A percentile compares a stretch with the other conserved stretches of the same genome.
These are phyloP conservation scores for Leptopilina boulardi DNA, from an alignment of 1,140 invertebrate genomes.

Conservation along the genomic window DNA sequence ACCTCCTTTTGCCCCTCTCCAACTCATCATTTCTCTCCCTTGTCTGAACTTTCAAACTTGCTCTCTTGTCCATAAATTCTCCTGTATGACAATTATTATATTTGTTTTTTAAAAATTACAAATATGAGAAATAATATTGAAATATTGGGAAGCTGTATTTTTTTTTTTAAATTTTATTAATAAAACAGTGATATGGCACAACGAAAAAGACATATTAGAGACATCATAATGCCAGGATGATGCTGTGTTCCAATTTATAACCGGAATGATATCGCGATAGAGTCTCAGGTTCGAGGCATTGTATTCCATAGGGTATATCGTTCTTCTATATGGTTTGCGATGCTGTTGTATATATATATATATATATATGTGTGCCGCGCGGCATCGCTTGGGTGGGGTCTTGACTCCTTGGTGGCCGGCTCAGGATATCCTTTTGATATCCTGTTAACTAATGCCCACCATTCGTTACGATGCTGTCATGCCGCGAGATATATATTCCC, in stretches of 20 bases:
- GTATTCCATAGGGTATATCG: constrained; percentile 70
- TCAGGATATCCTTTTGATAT: constrained; percentile 76
- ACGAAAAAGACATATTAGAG: constrained; percentile 76
- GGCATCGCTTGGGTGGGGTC: constrained; percentile 73
- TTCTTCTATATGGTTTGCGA: too few relatives aligned
- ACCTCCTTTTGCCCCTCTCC: constrained; percentile 55
- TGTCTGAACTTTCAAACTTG: background rate
- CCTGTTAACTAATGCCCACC: constrained; percentile 76
- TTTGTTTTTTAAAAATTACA: background rate
- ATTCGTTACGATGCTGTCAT: constrained; percentile 73
- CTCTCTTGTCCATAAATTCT: too few relatives aligned
- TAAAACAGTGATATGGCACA: constrained; percentile 57
- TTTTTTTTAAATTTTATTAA: too few relatives aligned
- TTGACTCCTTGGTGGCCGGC: constrained; percentile 71
- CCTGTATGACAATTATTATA: too few relatives aligned
- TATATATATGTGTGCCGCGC: constrained; percentile 60
- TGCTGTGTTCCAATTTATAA: constrained; percentile 77
- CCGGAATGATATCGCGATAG: constrained; percentile 75
- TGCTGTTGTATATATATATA: too few relatives aligned
- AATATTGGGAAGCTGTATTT: constrained; percentile 44
- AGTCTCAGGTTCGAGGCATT: constrained; percentile 75
- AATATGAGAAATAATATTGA: background rate
- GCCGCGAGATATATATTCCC: constrained; percentile 61
- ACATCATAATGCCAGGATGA: constrained; percentile 75
- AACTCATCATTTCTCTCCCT: constrained; percentile 35